Percentiles rank a stretch among this genome's conserved stretches.
Evolutionary conservation across 2,888 invertebrate species (phyloP).

Genomic region (Nomada ruficornis): DNA sequence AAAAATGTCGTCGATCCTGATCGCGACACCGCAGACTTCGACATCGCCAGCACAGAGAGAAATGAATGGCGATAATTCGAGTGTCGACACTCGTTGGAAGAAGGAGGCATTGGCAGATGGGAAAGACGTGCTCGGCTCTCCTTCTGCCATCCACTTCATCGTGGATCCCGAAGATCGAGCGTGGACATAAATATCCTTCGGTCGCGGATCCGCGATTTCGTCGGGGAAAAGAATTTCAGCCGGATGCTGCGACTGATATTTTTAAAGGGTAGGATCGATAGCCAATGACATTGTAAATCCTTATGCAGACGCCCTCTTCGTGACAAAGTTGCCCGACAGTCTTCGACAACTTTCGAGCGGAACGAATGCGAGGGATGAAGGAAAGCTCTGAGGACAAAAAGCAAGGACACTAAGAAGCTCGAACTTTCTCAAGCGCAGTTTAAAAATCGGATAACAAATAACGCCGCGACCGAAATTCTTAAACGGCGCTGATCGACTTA

Average conservation of each 20-base stretch:
- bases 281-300: slow-evolving; percentile 18
- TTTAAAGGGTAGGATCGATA: not conserved
- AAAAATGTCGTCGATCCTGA: too few relatives aligned
- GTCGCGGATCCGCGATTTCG: not conserved
- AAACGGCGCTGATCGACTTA: not conserved
- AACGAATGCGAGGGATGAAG: not conserved
- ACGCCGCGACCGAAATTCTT: not conserved
- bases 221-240: slow-evolving; percentile 18
- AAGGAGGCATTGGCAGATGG: not conserved
- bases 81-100: slow-evolving; percentile 24
- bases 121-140: slow-evolving; percentile 14
- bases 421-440: slow-evolving; percentile 1
- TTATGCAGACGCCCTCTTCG: not conserved
- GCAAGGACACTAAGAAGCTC: not conserved
- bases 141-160: slow-evolving; percentile 9
- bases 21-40: not conserved
- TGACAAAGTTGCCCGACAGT: not conserved
- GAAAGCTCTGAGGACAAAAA: not conserved
- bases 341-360: not conserved
- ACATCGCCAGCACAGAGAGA: slow-evolving; percentile 74
- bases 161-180: slow-evolving; percentile 19
- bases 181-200: slow-evolving; percentile 24
- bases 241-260: slow-evolving; percentile 10
- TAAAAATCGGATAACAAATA: slow-evolving; percentile 21
- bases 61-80: slow-evolving; percentile 75